A percentile compares a stretch with the other conserved stretches of the same genome.
These are phyloP conservation scores for Pseudochirops corinnae DNA, from an alignment of 2,797 vertebrate species.

Conservation along the genomic window DNA sequence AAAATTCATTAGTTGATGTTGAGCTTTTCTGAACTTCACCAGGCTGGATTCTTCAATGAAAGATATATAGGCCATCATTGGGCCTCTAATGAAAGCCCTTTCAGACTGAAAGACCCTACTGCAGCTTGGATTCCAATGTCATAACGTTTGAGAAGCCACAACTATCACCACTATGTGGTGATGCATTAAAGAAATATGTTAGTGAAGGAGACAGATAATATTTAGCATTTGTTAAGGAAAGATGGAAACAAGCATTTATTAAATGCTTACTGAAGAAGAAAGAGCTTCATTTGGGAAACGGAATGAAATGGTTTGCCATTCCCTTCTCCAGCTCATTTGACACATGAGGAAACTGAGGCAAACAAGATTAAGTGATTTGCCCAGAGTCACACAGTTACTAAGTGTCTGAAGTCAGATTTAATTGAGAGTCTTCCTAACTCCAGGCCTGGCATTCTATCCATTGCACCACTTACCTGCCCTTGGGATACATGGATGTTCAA, in stretches of 20 bases:
- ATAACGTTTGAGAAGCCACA: neutral
- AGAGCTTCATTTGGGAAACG: neutral
- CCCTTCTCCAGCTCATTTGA: neutral
- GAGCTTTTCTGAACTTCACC: neutral
- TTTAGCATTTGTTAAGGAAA: neutral
- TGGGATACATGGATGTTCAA: no score
- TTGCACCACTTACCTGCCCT: no score
- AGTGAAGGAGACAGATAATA: neutral
- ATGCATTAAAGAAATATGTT: neutral
- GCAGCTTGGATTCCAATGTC: neutral
- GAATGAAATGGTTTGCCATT: neutral
- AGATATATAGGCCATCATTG: neutral
- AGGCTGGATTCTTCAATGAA: neutral
- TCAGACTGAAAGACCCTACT: neutral
- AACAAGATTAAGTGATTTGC: neutral
- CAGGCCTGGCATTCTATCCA: no score
- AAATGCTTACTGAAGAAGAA: neutral
- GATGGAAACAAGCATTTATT: neutral
- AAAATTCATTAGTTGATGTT: neutral
- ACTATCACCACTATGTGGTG: neutral
- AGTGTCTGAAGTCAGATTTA: neutral
- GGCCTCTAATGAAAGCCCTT: neutral
- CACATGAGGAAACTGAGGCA: neutral
- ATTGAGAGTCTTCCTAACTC: no score
- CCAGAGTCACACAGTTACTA: neutral